Conservation (phyloP, 2,888 invertebrate genomes). For the Metellina segmentata region DNA sequence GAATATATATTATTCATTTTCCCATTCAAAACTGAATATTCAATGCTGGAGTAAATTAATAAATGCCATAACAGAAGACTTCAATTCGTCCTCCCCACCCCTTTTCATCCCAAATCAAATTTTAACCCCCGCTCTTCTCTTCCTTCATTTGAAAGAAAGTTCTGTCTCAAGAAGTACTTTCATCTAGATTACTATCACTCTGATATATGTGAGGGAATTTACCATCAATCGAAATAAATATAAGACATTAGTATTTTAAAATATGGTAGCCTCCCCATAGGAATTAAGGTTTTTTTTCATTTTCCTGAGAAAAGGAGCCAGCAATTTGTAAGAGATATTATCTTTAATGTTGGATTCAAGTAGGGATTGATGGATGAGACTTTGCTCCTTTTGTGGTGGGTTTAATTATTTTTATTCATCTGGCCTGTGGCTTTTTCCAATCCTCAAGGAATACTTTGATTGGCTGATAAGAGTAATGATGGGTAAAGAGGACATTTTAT, state of each 20-base stretch:
- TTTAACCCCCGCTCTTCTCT: too few species aligned
- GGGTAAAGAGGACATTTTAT: not conserved
- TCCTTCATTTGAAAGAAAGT: too few species aligned
- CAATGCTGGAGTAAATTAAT: too few species aligned
- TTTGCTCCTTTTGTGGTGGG: slow-evolving; percentile 11
- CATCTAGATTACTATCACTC: too few species aligned
- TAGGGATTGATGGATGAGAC: slow-evolving; percentile 10
- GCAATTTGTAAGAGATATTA: slow-evolving; percentile 5
- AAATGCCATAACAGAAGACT: too few species aligned
- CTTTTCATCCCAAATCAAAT: too few species aligned
- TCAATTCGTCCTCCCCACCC: too few species aligned
- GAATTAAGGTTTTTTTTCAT: not conserved
- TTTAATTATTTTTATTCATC: not conserved
- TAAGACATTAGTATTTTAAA: not conserved
- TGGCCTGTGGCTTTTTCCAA: not conserved
- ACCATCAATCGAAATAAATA: not conserved
- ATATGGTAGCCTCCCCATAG: not conserved
- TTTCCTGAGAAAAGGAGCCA: not conserved
- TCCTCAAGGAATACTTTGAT: not conserved
- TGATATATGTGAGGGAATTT: too few species aligned
- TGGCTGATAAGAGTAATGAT: not conserved
- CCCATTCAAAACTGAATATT: too few species aligned
- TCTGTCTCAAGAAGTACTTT: too few species aligned
- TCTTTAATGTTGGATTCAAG: not conserved
- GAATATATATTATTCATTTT: too few species aligned